Percentiles rank a stretch among this genome's conserved stretches.
Conservation (phyloP, 2,888 invertebrate species). For the Incurvaria masculella region DNA sequence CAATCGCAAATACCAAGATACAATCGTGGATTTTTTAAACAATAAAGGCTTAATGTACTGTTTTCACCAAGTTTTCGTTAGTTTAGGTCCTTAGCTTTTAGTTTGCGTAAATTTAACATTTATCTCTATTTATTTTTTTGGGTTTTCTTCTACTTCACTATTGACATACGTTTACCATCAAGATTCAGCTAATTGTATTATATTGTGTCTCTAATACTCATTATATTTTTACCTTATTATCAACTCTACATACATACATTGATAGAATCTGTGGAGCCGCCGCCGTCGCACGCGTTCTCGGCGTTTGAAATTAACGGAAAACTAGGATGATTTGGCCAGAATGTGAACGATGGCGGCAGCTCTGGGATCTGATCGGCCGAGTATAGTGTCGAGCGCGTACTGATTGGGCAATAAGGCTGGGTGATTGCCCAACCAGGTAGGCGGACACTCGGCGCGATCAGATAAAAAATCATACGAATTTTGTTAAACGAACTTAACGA, state of each 20-base stretch:
- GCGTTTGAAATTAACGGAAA: slow-evolving; percentile 25
- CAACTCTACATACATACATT: slow-evolving; percentile 57
- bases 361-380: slow-evolving; percentile 37
- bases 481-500: not conserved
- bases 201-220: not conserved
- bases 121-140: slow-evolving; percentile 41
- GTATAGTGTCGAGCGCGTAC: slow-evolving; percentile 44
- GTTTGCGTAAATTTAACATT: slow-evolving; percentile 42
- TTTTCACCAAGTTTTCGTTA: slow-evolving; percentile 53
- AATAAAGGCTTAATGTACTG: slow-evolving; percentile 53
- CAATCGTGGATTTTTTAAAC: slow-evolving; percentile 27
- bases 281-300: slow-evolving; percentile 27
- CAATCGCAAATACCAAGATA: slow-evolving; percentile 46
- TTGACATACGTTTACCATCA: slow-evolving; percentile 57
- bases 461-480: slow-evolving; percentile 26
- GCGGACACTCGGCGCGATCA: slow-evolving; percentile 51
- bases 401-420: slow-evolving; percentile 74
- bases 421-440: slow-evolving; percentile 66
- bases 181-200: slow-evolving; percentile 33
- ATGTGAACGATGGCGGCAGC: slow-evolving; percentile 34
- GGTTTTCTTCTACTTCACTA: slow-evolving; percentile 41
- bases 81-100: slow-evolving; percentile 39
- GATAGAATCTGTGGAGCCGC: slow-evolving; percentile 33
- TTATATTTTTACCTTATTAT: slow-evolving; percentile 34
- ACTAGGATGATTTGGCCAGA: slow-evolving; percentile 24